Percentiles rank a stretch among this genome's conserved stretches.
These are phyloP conservation scores for Ochotona curzoniae DNA, from an alignment of 2,113 vertebrate species.

Conservation along the genomic window DNA sequence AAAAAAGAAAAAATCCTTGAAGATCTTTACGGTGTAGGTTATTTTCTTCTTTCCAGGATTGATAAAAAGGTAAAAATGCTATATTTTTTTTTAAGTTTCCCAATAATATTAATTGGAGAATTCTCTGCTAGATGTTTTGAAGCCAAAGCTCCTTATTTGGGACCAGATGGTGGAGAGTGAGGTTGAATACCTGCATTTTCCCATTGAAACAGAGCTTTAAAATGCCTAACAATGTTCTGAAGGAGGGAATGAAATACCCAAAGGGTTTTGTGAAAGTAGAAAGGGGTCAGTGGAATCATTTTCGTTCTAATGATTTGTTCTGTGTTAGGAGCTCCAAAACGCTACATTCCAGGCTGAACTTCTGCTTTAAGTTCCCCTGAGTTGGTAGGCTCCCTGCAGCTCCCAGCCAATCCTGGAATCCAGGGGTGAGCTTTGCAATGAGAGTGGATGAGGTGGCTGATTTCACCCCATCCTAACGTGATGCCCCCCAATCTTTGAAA, in stretches of 20 bases:
- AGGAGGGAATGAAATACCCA: not conserved
- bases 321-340: not conserved
- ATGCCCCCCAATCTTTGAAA: not conserved
- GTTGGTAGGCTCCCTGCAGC: not conserved
- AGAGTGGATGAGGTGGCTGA: not conserved
- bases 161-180: not conserved
- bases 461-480: not conserved
- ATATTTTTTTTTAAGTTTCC: not conserved
- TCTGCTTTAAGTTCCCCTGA: not conserved
- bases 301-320: not conserved
- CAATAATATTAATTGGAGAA: not conserved
- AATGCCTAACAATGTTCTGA: not conserved
- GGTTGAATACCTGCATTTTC: not conserved
- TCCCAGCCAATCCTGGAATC: not conserved
- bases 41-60: not conserved
- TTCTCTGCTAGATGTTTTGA: not conserved
- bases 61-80: not conserved
- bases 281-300: not conserved
- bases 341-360: fast-evolving
- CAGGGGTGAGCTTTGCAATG: not conserved
- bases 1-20: not conserved
- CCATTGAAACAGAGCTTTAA: not conserved
- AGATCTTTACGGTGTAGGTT: not conserved
- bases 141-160: not conserved
- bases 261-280: not conserved